phyloP scores from a whole-genome alignment of 2,113 vertebrate species.

The Menura novaehollandiae region DNA sequence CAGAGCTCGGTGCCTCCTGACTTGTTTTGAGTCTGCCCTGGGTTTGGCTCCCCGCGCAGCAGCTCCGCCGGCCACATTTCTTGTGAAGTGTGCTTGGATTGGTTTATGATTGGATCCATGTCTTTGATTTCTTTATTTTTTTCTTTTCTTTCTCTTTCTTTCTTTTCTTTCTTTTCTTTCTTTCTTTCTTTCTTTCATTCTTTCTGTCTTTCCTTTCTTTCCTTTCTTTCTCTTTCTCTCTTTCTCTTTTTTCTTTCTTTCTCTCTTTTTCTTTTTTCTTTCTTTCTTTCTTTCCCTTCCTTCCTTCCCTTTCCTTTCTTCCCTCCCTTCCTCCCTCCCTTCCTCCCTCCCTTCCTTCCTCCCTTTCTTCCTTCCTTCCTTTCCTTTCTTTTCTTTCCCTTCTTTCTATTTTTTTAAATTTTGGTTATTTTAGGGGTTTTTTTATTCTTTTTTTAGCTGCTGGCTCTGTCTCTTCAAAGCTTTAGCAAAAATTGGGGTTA shows the following conservation, averaged over 20 bases:
- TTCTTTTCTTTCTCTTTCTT: background rate
- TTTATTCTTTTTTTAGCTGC: constrained; percentile 72
- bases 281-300: rapidly evolving
- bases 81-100: constrained; percentile 75
- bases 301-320: rapidly evolving
- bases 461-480: constrained; percentile 85
- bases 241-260: rapidly evolving
- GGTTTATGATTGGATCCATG: constrained; percentile 60
- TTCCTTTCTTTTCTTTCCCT: background rate
- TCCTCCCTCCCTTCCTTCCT: rapidly evolving
- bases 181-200: too few relatives aligned
- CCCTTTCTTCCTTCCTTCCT: rapidly evolving
- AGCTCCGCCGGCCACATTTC: constrained; percentile 76
- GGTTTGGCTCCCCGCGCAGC: constrained; percentile 75
- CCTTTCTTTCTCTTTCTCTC: rapidly evolving
- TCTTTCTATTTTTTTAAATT: background rate
- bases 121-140: background rate
- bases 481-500: constrained; percentile 78
- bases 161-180: too few relatives aligned
- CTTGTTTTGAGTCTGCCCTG: constrained; percentile 70
- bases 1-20: background rate
- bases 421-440: background rate
- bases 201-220: too few relatives aligned
- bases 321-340: rapidly evolving
- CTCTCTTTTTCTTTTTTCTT: rapidly evolving